A percentile compares a stretch with the other conserved stretches of the same genome.
These are phyloP conservation scores for Cremastinae sp. DNA, from an alignment of 2,888 invertebrate genomes.

Conservation along the genomic window DNA sequence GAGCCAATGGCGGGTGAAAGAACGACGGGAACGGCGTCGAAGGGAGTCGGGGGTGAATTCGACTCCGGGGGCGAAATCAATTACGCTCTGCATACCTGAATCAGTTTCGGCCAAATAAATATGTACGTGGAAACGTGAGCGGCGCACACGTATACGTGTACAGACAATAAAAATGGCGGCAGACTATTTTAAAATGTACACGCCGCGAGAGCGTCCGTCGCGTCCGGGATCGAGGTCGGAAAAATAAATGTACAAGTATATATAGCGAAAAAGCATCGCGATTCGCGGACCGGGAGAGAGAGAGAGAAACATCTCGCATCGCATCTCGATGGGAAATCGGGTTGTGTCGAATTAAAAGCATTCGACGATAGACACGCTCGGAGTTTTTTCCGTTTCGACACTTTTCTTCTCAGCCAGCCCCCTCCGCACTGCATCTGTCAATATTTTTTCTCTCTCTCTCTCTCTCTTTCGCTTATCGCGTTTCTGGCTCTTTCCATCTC, in stretches of 20 bases:
- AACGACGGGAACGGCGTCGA: neutral
- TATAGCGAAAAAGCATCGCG: conserved; percentile 33
- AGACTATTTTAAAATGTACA: conserved; percentile 59
- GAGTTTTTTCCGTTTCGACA: conserved; percentile 35
- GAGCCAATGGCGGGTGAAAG: too few relatives aligned
- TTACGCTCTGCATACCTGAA: conserved; percentile 33
- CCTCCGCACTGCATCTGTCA: conserved; percentile 35
- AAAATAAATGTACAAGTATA: conserved; percentile 60
- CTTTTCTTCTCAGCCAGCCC: conserved; percentile 8
- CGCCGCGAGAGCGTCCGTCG: conserved; percentile 39
- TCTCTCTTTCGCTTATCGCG: neutral
- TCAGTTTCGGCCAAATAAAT: neutral
- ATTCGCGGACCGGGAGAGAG: conserved; percentile 11
- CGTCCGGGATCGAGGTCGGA: conserved; percentile 24
- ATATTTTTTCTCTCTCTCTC: neutral
- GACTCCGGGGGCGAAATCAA: conserved; percentile 49
- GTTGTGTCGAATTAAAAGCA: conserved; percentile 58
- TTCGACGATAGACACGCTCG: conserved; percentile 33
- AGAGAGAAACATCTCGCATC: conserved; percentile 2
- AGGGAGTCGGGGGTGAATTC: conserved; percentile 32
- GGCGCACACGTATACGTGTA: conserved; percentile 11
- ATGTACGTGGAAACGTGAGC: neutral
- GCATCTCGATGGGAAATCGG: conserved; percentile 21
- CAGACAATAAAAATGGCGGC: conserved; percentile 19
- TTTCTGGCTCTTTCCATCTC: neutral